Evolutionary conservation across 2,888 invertebrate genomes (phyloP).

Genomic region (Stenodema calcarata): DNA sequence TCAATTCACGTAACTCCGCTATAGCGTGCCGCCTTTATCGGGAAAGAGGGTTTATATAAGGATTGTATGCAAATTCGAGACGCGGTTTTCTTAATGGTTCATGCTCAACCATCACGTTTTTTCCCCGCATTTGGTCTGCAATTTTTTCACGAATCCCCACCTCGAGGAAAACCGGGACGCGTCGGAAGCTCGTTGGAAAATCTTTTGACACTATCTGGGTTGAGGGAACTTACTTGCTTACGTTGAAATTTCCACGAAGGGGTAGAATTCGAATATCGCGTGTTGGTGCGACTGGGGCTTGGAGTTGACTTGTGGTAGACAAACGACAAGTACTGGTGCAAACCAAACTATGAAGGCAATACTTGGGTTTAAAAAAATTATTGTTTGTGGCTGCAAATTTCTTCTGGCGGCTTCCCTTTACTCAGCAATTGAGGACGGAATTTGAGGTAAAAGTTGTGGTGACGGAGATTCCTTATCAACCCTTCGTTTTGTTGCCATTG

Average conservation of each 20-base stretch:
- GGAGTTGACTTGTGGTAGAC: too few species aligned
- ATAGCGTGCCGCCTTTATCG: background rate
- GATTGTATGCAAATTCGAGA: background rate
- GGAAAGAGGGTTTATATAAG: background rate
- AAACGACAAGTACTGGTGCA: too few species aligned
- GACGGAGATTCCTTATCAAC: too few species aligned
- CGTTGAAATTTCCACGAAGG: background rate
- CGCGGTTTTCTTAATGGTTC: background rate
- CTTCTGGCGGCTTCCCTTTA: too few species aligned
- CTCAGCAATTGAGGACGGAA: too few species aligned
- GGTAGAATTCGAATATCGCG: background rate
- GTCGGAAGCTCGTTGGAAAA: background rate
- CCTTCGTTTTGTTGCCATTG: too few species aligned
- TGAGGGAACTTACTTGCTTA: background rate
- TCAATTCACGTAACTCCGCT: background rate
- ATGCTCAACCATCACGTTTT: background rate
- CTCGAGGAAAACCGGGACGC: background rate
- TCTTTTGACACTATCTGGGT: background rate
- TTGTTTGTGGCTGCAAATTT: too few species aligned
- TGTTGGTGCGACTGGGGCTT: background rate
- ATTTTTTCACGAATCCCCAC: background rate
- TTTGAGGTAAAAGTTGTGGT: too few species aligned
- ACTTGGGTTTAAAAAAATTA: too few species aligned
- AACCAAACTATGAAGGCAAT: too few species aligned
- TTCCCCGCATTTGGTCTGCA: background rate